phyloP scores from a whole-genome alignment of 2,797 vertebrate genomes.

The Cottoperca gobio region DNA sequence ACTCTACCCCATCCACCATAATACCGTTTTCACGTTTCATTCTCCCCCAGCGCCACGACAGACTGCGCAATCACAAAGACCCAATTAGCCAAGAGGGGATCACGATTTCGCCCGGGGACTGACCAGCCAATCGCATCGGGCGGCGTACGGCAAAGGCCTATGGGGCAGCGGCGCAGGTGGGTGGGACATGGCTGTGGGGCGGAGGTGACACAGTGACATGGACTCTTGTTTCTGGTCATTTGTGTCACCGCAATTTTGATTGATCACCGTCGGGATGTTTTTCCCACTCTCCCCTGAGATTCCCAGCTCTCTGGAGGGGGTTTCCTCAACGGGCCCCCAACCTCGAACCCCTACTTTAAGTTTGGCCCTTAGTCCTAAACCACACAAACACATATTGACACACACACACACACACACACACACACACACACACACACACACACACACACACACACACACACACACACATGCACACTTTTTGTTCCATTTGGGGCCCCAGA shows the following conservation, averaged over 20 bases:
- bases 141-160: constrained; percentile 75
- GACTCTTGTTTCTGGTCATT: constrained; percentile 92
- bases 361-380: constrained; percentile 62
- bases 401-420: constrained; percentile 35
- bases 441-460: constrained; percentile 55
- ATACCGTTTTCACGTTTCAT: constrained; percentile 80
- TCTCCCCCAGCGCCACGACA: constrained; percentile 78
- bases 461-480: constrained; percentile 62
- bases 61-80: constrained; percentile 90
- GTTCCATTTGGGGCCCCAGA: constrained; percentile 85
- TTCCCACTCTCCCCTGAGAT: constrained; percentile 92
- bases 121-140: constrained; percentile 77
- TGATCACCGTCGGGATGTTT: constrained; percentile 93
- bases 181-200: constrained; percentile 83
- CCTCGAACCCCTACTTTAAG: constrained; percentile 57
- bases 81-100: constrained; percentile 78
- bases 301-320: constrained; percentile 86
- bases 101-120: constrained; percentile 63
- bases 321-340: constrained; percentile 51
- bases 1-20: constrained; percentile 80
- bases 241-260: constrained; percentile 94
- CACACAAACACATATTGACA: constrained; percentile 53
- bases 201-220: constrained; percentile 84
- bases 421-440: constrained; percentile 34
- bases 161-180: constrained; percentile 88